Evolutionary conservation across 2,113 vertebrate species (phyloP), one percentile per base, ranked within the genome.

Genomic region (Clarias magur): DNA sequence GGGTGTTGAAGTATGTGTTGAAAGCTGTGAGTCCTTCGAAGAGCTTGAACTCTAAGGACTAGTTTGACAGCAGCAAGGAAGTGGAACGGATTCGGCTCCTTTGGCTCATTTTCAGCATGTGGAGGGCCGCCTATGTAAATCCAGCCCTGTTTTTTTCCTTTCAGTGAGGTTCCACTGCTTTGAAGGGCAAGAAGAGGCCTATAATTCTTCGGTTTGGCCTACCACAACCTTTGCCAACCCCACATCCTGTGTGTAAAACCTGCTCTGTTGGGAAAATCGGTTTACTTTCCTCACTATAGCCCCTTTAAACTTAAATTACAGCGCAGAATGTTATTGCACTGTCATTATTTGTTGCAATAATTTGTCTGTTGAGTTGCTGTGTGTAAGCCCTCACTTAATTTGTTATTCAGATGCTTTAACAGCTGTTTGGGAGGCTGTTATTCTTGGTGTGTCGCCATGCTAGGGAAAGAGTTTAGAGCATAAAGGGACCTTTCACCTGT

Each of bases 341-440:
- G 87, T 86, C 85, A 85, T 88, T 88, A 88, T 88, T 90, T 80
- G 87, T 84, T 86, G 89, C 67, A 88, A 88, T 88, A 86, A 90
- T 90, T 90, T 76, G 85, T 88, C 82, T 17, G 59, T 25, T 84
- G 81, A 86, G 87, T 73, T 88, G 80, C 67, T 82, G 54, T n/a
- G 15, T 86, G 85, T 53, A 72, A 84, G 85, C 56, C 62, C 53
- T 81, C 73, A 79, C 85, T 86, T 86, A 86, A 86, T 88, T 90
- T 88, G 89, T 86, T 90, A 84, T 90, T 88, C 87, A 88, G 84
- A 88, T 88, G 86, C 87, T 90, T 84, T 86, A 88, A 80, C 89
- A 90, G 84, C 81, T 88, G 86, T 88, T 90, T 86, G 75, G 80
- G 76, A 80, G 83, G 81, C 81, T 90, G 87, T 83, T 85, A 86